Evolutionary conservation across 2,888 invertebrate species (phyloP), one percentile per base, ranked within the genome.

Genomic region (Cheilosia vernalis): DNA sequence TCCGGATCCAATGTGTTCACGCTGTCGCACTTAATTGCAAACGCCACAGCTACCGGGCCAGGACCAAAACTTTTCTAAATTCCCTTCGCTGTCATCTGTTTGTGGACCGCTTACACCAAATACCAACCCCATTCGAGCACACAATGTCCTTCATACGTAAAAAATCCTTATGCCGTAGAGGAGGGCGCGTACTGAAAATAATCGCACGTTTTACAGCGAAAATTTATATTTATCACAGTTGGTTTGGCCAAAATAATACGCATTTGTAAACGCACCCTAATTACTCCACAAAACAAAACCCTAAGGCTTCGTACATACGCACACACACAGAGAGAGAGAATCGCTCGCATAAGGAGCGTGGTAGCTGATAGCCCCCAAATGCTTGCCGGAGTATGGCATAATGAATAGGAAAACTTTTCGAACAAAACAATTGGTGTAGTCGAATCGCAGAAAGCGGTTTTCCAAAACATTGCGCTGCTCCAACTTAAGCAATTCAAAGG

Each of bases 231-330:
- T 85, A 85, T 85, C 76, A 72, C 85, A 66, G 56, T 72, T 72
- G 81, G 72, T 77, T 73, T 72, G 66, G 60, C 72, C 44, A 81
- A 81, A 77, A 85, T 67, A 81, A 85, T 85, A 85, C 85, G 85
- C 85, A 85, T 73, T 81, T 85, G 85, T 85, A 81, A 85, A 81
- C 85, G 85, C 85, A 81, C 85, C 85, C 81, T 85, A 85, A 85
- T 85, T 85, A 76, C 85, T 81, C 85, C 77, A 76, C 81, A 85
- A 85, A 79, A 81, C 67, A 76, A 85, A 58, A 63, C 81, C 85
- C 85, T 77, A 37, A 63, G 44, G 63, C 60, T 63, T 30, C 49
- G 56, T 30, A 30, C 0, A 6, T 56, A 74, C 69, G 49, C 47
- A 47, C 42, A 66, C 44, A 33, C 24, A 61, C 33, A 21, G 19